Evolutionary conservation across 2,113 vertebrate species (phyloP), one percentile per base, ranked within the genome.

Genomic region (Bolborhynchus lineola): DNA sequence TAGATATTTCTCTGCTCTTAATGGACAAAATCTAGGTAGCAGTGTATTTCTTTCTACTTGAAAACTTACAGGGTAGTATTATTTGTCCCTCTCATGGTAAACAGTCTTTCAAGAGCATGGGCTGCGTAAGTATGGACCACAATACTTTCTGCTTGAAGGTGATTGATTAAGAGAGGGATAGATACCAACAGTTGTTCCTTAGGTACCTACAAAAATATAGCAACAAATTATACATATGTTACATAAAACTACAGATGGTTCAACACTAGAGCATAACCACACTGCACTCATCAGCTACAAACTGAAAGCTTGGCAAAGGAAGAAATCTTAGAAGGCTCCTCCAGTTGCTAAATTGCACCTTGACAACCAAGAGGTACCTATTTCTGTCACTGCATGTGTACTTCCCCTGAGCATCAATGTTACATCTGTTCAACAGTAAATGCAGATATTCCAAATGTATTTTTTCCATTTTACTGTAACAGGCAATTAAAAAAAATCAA

Each of bases 51-150:
- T 44, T 87, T 91, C 65, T 91, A 71, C 55, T 67, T 35, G 49
- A 72, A 85, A 90, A 98, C 98, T 99, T 97, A 99, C 99, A 99
- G 98, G 7, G 99, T 99, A 28, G 98, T 72, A 35, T 98, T 99
- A 95, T 98, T 99, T 69, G 98, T 97, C 16, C 99, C 99, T 92
- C 98, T 98, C 99, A 99, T 99, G 7, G 99, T 99, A 88, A 99
- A 99, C 15, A 99, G 97, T 72, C 99, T 98, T 95, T 99, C 99
- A 57, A 99, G 98, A 47, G 99, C 99, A 21, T 99, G 99, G 35
- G 99, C 99, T 62, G 99, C 98, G 0, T 99, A 99, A 3, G 99
- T 99, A 84, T 99, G 99, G 89, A 99, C 98, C 65, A 99, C 99
- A 41, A 99, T 98, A 94, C 99, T 99, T 97, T 99, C 99, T 33